Evolutionary conservation across 2,797 vertebrate species (phyloP), one percentile per base, ranked within the genome.

Genomic region (Setipinna tenuifilis): DNA sequence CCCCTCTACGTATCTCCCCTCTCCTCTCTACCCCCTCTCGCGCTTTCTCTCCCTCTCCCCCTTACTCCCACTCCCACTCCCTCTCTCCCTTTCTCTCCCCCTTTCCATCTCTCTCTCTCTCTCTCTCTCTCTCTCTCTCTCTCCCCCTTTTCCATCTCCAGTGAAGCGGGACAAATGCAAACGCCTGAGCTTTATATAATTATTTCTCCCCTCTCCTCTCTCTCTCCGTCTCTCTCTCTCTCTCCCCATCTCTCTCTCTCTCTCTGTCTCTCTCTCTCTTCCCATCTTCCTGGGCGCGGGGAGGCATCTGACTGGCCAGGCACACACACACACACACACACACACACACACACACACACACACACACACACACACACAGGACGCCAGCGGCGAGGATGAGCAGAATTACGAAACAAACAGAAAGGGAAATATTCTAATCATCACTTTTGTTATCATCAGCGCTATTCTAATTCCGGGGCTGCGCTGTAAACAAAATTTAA

Each of bases 161-260:
- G 91, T 93, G 93, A 93, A 95, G 90, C 93, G 94, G 93, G 92
- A 95, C 93, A 94, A 94, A 94, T 94, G 94, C 89, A 78, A 90
- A 93, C 93, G 93, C 90, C 94, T 93, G 11, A 91, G 91, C 92
- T 95, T 94, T 93, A 93, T 95, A 93, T 94, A 92, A 94, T 94
- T 95, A 94, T 95, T 95, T 95, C 92, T 94, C 90, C 92, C 61
- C 93, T 93, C 93, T 91, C 90, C 92, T 95, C 94, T 94, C n/a
- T n/a, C n/a, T n/a, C n/a, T n/a, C n/a, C n/a, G n/a, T n/a, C n/a
- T n/a, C n/a, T n/a, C n/a, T n/a, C n/a, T n/a, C n/a, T n/a, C n/a
- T n/a, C n/a, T n/a, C n/a, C n/a, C n/a, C n/a, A n/a, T n/a, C n/a
- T n/a, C n/a, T n/a, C n/a, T n/a, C n/a, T n/a, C n/a, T n/a, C n/a